Base-by-base conservation (phyloP, 2,888 invertebrate genomes). In the Hydrotaea cyrtoneurina region DNA sequence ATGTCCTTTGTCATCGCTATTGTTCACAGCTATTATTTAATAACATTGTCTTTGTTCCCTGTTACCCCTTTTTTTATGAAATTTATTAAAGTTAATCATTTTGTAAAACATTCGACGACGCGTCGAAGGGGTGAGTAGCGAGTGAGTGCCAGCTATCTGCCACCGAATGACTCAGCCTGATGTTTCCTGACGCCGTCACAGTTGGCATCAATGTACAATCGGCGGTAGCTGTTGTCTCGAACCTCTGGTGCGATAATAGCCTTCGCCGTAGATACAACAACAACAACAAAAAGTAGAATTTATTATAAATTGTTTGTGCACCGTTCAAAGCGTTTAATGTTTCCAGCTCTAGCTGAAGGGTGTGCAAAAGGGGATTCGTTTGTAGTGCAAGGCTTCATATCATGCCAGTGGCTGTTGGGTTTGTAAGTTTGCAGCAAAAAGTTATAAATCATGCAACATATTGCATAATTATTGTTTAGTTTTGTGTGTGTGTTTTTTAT, bases 381-480 rank as follows among this genome's bases (percentile, higher is more conserved):
- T 69, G 69, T 69, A 69, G 46, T 69, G 39, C 2, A 43, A 19
- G 66, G 13, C 26, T 39, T 8, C n/a, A 1, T 17, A 15, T 62
- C 62, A 31, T 36, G 31, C n/a, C 31, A 3, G 23, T 62, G 15
- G 31, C 17, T 57, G 55, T 57, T 21, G 13, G 19, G 55, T 62
- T 36, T n/a, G n/a, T n/a, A n/a, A n/a, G n/a, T n/a, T 75, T 69
- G 76, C 74, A 79, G 79, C 79, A 79, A 74, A 69, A 82, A 79
- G 74, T 82, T 82, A 85, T 85, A 85, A 85, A 85, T 85, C 85
- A 85, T 85, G 82, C 82, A 85, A 82, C 85, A 85, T 74, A 85
- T 85, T 85, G 82, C 85, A 80, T 71, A 85, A 85, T 85, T 85
- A 85, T 85, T 85, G 79, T 85, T 82, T 85, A 85, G 85, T 82